These are phyloP conservation scores for Glyptemys insculpta DNA, from an alignment of 2,797 vertebrate genomes.

Conservation along the genomic window DNA sequence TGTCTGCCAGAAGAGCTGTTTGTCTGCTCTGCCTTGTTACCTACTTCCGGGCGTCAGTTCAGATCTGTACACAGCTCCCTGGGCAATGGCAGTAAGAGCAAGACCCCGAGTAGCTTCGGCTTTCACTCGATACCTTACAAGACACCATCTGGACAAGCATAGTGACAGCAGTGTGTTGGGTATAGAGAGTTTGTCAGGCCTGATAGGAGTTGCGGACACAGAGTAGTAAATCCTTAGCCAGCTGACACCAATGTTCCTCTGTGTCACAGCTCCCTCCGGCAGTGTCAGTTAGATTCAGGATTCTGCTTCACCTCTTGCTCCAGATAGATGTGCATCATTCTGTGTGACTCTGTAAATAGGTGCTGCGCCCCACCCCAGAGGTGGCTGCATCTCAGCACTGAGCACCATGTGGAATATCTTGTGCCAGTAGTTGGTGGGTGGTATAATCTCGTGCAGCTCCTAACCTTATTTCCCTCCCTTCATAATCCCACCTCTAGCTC, in stretches of 20 bases:
- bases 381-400: background rate
- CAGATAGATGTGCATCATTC: background rate
- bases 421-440: background rate
- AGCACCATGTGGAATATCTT: background rate
- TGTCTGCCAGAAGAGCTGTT: background rate
- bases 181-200: background rate
- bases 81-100: background rate
- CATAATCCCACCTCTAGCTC: background rate
- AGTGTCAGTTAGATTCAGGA: background rate
- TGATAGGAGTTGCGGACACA: background rate
- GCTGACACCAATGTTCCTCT: background rate
- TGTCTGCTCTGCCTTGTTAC: background rate
- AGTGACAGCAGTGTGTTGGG: background rate
- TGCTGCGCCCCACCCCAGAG: background rate
- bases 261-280: background rate
- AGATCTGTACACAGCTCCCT: background rate
- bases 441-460: background rate
- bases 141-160: background rate
- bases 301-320: background rate
- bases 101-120: background rate
- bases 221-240: background rate
- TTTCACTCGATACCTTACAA: background rate
- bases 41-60: background rate
- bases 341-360: background rate
- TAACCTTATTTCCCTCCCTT: background rate